Evolutionary conservation across 2,888 invertebrate species (phyloP).

Genomic region (Xestobium rufovillosum): DNA sequence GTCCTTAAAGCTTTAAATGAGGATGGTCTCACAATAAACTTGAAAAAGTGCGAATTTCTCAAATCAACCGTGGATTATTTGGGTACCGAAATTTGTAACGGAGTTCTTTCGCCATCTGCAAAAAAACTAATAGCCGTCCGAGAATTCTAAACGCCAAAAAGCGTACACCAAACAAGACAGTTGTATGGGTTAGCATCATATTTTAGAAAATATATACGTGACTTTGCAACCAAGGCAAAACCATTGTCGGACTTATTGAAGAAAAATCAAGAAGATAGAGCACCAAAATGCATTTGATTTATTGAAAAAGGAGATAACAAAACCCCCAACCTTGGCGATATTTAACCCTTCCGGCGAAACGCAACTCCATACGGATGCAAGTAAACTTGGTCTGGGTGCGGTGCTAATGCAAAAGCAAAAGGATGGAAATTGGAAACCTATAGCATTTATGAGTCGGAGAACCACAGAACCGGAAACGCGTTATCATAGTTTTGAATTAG

Average conservation of each 20-base stretch:
- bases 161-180: constrained; percentile 18
- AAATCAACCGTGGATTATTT: constrained; percentile 7
- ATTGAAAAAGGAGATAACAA: constrained; percentile 8
- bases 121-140: constrained; percentile 20
- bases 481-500: neutral
- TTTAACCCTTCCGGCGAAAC: constrained; percentile 8
- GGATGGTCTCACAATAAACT: constrained; percentile 9
- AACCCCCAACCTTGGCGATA: constrained; percentile 15
- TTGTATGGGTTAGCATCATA: constrained; percentile 25
- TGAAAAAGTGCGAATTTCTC: constrained; percentile 10
- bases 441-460: constrained; percentile 9
- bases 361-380: constrained; percentile 9
- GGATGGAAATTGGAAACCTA: constrained; percentile 9
- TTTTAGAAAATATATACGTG: constrained; percentile 23
- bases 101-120: neutral
- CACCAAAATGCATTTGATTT: constrained; percentile 10
- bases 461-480: constrained; percentile 8
- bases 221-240: constrained; percentile 19
- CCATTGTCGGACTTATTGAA: constrained; percentile 18
- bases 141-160: constrained; percentile 21
- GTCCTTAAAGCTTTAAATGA: constrained; percentile 5
- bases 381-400: constrained; percentile 8
- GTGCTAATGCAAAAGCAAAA: constrained; percentile 10
- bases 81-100: neutral
- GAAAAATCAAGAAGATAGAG: constrained; percentile 8